Conservation (phyloP, 2,797 vertebrate species). For the Triplophysa bombifrons region DNA sequence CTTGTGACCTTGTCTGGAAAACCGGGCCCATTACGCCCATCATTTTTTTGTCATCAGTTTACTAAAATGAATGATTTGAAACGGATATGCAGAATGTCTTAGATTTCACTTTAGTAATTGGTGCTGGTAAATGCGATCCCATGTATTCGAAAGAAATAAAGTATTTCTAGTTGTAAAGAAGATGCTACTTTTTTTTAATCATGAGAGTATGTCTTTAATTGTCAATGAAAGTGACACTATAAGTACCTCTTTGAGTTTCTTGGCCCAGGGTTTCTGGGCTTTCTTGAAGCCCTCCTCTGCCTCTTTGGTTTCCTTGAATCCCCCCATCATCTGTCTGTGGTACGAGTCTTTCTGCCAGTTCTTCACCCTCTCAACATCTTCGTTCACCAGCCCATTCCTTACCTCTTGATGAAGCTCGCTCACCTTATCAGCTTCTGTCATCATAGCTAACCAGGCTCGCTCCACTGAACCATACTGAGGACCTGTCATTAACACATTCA, state of each 20-base stretch:
- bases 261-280: constrained; percentile 98
- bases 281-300: constrained; percentile 96
- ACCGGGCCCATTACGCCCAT: too few species aligned
- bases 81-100: too few species aligned
- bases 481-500: constrained; percentile 70
- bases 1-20: too few species aligned
- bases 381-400: constrained; percentile 87
- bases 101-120: too few species aligned
- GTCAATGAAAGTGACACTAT: background rate
- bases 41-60: too few species aligned
- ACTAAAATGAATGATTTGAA: too few species aligned
- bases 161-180: too few species aligned
- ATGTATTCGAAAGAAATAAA: too few species aligned
- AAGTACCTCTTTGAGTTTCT: constrained; percentile 94
- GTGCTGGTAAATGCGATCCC: too few species aligned
- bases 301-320: constrained; percentile 98
- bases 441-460: constrained; percentile 89
- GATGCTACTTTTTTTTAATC: too few species aligned
- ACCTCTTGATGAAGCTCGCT: constrained; percentile 95
- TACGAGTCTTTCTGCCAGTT: constrained; percentile 98
- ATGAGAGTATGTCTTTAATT: background rate
- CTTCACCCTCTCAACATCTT: constrained; percentile 95
- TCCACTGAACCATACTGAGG: constrained; percentile 96
- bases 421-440: constrained; percentile 93
- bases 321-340: constrained; percentile 98